Percentiles rank a stretch among this genome's conserved stretches.
Evolutionary conservation across 2,113 vertebrate species (phyloP).

Genomic region (Trogon surrucura): DNA sequence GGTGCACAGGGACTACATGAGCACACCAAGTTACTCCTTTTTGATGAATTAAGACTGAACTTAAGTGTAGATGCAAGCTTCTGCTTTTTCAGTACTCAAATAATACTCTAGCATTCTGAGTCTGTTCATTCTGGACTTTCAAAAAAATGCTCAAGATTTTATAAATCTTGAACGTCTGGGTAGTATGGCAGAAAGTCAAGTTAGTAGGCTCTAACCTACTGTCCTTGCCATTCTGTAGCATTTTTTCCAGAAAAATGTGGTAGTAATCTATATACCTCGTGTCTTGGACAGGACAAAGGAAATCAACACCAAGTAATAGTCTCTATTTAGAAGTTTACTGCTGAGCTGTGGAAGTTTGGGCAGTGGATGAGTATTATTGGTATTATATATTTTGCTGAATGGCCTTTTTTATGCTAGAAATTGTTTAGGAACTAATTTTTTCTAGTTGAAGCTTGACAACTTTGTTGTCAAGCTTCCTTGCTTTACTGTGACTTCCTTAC

Average conservation of each 20-base stretch:
- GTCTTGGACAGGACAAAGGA: background rate
- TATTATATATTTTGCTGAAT: background rate
- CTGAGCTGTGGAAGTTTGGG: background rate
- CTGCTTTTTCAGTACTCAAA: background rate
- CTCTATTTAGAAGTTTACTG: background rate
- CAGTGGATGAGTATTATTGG: background rate
- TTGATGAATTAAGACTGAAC: background rate
- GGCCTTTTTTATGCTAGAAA: background rate
- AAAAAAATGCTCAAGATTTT: background rate
- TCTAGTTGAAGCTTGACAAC: background rate
- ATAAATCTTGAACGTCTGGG: background rate
- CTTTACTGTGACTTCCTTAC: background rate
- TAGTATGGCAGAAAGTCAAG: background rate
- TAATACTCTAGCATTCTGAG: background rate
- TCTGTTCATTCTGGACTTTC: background rate
- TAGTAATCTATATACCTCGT: background rate
- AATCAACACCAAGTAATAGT: background rate
- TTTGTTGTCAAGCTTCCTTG: background rate
- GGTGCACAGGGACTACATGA: accelerated
- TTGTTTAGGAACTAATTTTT: background rate
- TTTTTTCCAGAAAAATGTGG: background rate
- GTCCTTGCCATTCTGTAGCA: background rate
- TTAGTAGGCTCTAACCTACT: background rate
- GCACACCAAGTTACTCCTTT: background rate
- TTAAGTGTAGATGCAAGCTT: background rate